Base-by-base conservation (phyloP, 1,140 invertebrate genomes). In the Scylla paramamosain region DNA sequence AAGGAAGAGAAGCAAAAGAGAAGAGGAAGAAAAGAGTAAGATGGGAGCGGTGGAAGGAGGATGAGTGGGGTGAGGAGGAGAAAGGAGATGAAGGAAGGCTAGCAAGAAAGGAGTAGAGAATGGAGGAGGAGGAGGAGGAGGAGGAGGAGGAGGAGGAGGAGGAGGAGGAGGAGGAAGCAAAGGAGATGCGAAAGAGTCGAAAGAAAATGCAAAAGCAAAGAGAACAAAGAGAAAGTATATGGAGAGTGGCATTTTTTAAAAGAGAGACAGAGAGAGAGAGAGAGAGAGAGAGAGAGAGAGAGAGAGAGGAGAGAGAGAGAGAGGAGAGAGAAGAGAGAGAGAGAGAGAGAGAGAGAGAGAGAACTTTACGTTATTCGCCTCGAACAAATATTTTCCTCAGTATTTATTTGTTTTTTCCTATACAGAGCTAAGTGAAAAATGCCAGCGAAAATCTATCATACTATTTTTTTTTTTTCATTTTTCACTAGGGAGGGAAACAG, bases 201-300 rank as follows among this genome's bases (percentile, higher is more conserved):
- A n/a, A 0, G 67, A 77, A 77, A 77, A 77, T 77, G 67, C 8
- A n/a, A 7, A 77, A 77, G n/a, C 8, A 25, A 77, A n/a, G 10
- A n/a, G n/a, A n/a, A 77, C 8, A 77, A 77, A 77, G 8, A 77
- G 2, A 59, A 4, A 59, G 20, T 77, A n/a, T n/a, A n/a, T 77
- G 67, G 25, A 77, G 25, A n/a, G n/a, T 3, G 59, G 20, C 10
- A 67, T 67, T 25, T 67, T 67, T 67, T 3, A 67, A 20, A 16
- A n/a, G 67, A 77, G 67, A 77, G 67, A 77, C 7, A 77, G 67
- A 77, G 67, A 77, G 67, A 77, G 67, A 77, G 67, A 77, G 67
- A n/a, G 52, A 59, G 52, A 39, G 39, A 39, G 39, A 39, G 52
- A 59, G 52, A 59, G 52, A 59, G 52, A 59, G 52, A 59, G 52